A percentile compares a stretch with the other conserved stretches of the same genome.
Evolutionary conservation across 2,888 invertebrate species (phyloP).

Genomic region (Tetramorium bicarinatum): DNA sequence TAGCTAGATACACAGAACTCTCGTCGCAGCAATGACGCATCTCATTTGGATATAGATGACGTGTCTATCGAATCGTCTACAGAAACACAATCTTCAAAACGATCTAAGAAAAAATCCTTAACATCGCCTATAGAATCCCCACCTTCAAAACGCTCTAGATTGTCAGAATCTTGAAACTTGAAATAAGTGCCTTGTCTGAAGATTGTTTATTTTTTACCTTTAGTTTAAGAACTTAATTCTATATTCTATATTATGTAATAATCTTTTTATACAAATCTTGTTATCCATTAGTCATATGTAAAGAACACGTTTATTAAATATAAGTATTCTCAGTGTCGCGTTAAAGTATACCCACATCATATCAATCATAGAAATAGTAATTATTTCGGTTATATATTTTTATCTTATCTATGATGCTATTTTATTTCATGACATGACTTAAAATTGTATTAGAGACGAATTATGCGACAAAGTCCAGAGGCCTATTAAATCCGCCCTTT

Average conservation of each 20-base stretch:
- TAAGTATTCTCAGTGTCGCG: not conserved
- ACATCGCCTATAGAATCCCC: not conserved
- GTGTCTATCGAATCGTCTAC: not conserved
- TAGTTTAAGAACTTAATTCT: not conserved
- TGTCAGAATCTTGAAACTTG: not conserved
- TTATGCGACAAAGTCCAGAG: slow-evolving; percentile 97
- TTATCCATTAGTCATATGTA: not conserved
- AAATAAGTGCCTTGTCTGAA: not conserved
- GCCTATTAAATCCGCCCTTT: slow-evolving; percentile 99
- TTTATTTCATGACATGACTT: not conserved
- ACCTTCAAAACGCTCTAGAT: slow-evolving; percentile 13
- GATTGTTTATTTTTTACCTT: not conserved
- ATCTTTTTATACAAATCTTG: not conserved
- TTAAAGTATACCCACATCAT: not conserved
- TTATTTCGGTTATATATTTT: not conserved
- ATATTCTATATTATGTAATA: too few relatives aligned
- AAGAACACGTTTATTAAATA: slow-evolving; percentile 31
- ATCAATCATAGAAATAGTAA: not conserved
- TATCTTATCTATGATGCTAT: not conserved
- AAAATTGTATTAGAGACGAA: not conserved
- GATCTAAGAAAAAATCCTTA: not conserved
- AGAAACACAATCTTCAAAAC: not conserved
- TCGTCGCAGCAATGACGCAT: not conserved
- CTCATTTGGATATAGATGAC: slow-evolving; percentile 16
- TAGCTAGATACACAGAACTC: slow-evolving; percentile 55